These are phyloP conservation scores for Strigamia transsilvanica DNA, from an alignment of 2,888 invertebrate genomes.

Conservation along the genomic window DNA sequence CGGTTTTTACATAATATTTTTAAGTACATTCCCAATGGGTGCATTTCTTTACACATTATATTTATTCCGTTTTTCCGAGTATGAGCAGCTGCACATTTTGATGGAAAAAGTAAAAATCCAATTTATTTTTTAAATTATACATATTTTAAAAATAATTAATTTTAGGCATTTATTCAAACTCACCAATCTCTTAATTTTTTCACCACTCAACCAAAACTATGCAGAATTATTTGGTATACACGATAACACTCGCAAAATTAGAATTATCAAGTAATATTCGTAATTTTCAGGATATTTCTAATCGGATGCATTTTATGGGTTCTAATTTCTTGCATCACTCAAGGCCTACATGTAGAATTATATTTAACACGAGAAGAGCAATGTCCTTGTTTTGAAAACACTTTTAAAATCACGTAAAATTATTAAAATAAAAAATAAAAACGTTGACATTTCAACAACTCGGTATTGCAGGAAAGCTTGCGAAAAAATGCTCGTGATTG, in stretches of 20 bases:
- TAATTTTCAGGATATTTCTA: neutral
- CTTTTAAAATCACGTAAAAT: neutral
- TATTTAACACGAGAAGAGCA: neutral
- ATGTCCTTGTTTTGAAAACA: neutral
- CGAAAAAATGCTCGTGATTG: neutral
- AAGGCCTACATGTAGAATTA: neutral
- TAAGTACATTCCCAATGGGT: neutral
- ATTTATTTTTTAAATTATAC: neutral
- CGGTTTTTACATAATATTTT: neutral
- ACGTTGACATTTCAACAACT: neutral
- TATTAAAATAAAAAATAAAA: neutral
- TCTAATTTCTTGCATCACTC: neutral
- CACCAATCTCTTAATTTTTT: neutral
- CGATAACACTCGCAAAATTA: neutral
- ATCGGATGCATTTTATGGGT: neutral
- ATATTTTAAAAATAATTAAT: neutral
- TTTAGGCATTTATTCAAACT: slow-evolving; percentile 5
- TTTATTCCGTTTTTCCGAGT: slow-evolving; percentile 7
- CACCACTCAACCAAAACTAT: neutral
- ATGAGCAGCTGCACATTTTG: neutral
- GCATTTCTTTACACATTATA: neutral
- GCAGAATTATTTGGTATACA: neutral
- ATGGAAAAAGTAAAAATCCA: slow-evolving; percentile 19
- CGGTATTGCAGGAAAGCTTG: neutral
- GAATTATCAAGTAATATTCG: neutral